phyloP scores from a whole-genome alignment of 2,797 vertebrate genomes.

The Hydrophis major region DNA sequence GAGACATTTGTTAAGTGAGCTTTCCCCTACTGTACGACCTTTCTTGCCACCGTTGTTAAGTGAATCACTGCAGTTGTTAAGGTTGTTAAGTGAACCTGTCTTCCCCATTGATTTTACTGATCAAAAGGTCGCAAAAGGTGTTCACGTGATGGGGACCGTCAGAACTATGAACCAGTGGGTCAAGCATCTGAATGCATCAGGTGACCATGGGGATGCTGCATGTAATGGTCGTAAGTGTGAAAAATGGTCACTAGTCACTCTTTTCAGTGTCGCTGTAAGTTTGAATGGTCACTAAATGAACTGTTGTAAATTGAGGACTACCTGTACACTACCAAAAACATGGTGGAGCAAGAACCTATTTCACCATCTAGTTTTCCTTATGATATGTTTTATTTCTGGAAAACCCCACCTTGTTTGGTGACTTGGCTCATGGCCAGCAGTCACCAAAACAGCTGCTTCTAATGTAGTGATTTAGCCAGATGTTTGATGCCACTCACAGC shows the following conservation, averaged over 20 bases:
- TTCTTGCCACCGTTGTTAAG: neutral
- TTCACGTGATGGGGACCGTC: neutral
- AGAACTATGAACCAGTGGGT: neutral
- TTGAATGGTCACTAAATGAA: neutral
- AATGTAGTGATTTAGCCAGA: neutral
- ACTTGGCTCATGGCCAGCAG: neutral
- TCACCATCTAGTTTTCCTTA: neutral
- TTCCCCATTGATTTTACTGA: neutral
- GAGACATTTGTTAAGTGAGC: neutral
- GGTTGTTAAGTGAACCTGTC: neutral
- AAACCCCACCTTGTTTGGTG: fast-evolving
- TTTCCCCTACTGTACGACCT: neutral
- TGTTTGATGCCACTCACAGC: neutral
- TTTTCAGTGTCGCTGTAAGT: neutral
- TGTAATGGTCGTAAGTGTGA: neutral
- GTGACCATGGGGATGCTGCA: neutral
- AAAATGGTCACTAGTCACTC: neutral
- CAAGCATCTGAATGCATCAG: neutral
- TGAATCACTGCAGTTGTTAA: neutral
- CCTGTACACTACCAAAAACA: neutral
- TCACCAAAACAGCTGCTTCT: neutral
- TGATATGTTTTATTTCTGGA: neutral
- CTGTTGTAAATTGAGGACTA: neutral
- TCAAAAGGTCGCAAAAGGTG: neutral
- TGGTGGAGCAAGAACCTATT: neutral